A percentile compares a stretch with the other conserved stretches of the same genome.
phyloP scores from a whole-genome alignment of 2,888 invertebrate species.

The Andrena chrysosceles region DNA sequence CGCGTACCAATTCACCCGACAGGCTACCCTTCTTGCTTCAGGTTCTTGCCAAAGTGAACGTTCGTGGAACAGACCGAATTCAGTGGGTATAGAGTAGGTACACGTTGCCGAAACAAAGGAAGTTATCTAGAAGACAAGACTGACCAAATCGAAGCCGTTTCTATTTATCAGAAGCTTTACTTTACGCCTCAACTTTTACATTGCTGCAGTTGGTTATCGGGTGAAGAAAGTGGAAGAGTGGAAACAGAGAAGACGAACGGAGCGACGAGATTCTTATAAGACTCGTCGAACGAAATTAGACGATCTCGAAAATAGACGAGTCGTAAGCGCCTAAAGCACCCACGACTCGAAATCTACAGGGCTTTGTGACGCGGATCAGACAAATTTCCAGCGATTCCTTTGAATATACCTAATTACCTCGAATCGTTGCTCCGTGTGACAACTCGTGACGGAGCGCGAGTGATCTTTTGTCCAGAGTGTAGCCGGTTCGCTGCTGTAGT shows the following conservation, averaged over 20 bases:
- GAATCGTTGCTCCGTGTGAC: slow-evolving; percentile 38
- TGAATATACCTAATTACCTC: slow-evolving; percentile 47
- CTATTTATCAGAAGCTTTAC: not conserved
- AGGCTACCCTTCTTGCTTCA: not conserved
- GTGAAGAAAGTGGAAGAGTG: slow-evolving; percentile 7
- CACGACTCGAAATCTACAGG: slow-evolving; percentile 51
- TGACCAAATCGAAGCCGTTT: not conserved
- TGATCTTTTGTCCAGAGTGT: no score
- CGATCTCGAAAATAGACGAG: slow-evolving; percentile 57
- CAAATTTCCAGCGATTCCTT: not conserved
- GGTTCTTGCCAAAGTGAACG: slow-evolving; percentile 35
- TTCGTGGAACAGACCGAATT: slow-evolving; percentile 23
- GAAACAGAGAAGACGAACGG: slow-evolving; percentile 24
- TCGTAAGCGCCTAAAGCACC: slow-evolving; percentile 48
- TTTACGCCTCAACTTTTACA: not conserved
- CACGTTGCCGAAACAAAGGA: not conserved
- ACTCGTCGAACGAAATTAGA: slow-evolving; percentile 76
- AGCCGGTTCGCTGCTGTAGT: not conserved
- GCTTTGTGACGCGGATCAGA: slow-evolving; percentile 43
- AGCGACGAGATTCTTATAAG: slow-evolving; percentile 67
- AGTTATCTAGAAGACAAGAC: not conserved
- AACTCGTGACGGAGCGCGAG: not conserved
- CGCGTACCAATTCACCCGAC: slow-evolving; percentile 43
- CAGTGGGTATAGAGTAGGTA: not conserved
- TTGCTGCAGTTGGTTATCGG: not conserved